These are phyloP conservation scores for Macaria liturata DNA, from an alignment of 2,888 invertebrate genomes.

Conservation along the genomic window DNA sequence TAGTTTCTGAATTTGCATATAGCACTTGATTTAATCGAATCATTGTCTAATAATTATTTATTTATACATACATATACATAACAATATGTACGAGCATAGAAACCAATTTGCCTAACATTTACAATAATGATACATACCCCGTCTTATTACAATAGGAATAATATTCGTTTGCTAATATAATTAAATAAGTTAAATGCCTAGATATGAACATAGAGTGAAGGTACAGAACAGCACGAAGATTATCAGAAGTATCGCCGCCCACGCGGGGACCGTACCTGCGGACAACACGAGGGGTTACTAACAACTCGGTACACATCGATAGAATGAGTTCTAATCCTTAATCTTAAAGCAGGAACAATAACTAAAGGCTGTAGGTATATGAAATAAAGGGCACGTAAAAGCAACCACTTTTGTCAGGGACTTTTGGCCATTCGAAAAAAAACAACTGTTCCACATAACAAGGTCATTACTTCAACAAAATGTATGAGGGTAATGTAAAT, in stretches of 20 bases:
- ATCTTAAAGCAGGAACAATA: too few species aligned
- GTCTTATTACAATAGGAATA: slow-evolving; percentile 42
- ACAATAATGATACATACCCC: slow-evolving; percentile 43
- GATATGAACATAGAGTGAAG: slow-evolving; percentile 91
- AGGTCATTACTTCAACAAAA: too few species aligned
- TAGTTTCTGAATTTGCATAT: too few species aligned
- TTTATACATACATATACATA: slow-evolving; percentile 44
- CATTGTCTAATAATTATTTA: slow-evolving; percentile 68
- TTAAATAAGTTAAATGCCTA: slow-evolving; percentile 85
- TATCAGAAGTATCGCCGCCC: slow-evolving; percentile 90
- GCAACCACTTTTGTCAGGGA: too few species aligned
- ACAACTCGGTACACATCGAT: not conserved
- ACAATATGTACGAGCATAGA: slow-evolving; percentile 63
- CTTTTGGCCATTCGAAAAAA: too few species aligned
- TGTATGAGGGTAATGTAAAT: too few species aligned
- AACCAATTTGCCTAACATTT: slow-evolving; percentile 56
- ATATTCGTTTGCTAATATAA: slow-evolving; percentile 31
- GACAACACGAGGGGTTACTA: slow-evolving; percentile 39
- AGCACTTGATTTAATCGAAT: slow-evolving; percentile 69
- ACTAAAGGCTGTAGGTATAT: too few species aligned
- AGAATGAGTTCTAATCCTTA: too few species aligned
- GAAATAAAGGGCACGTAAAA: too few species aligned
- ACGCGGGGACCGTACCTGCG: slow-evolving; percentile 91
- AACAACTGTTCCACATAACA: too few species aligned
- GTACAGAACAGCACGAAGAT: slow-evolving; percentile 90